Evolutionary conservation across 2,113 vertebrate genomes (phyloP).

Genomic region (Sphyrna mokarran): DNA sequence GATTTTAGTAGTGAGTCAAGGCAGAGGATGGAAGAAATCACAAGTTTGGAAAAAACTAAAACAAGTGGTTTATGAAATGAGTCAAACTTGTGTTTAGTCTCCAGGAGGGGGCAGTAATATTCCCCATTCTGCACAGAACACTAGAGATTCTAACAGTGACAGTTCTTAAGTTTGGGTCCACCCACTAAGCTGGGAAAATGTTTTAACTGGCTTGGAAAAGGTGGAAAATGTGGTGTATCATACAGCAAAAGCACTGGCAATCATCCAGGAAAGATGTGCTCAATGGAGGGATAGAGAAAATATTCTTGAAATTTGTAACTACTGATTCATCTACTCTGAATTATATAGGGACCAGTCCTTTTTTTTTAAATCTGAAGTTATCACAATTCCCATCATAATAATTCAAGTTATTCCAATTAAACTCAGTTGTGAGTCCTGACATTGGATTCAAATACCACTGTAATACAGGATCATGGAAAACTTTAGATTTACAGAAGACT

Average conservation of each 20-base stretch:
- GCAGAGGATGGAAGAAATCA: too few relatives aligned
- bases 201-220: background rate
- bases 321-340: background rate
- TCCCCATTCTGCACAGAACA: background rate
- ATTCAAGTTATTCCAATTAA: background rate
- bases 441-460: background rate
- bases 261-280: background rate
- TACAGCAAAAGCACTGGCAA: background rate
- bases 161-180: background rate
- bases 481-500: background rate
- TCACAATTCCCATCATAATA: background rate
- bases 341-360: background rate
- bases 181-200: background rate
- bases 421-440: background rate
- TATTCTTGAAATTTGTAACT: background rate
- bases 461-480: background rate
- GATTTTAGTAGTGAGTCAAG: background rate
- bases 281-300: background rate
- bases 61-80: background rate
- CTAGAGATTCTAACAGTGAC: background rate
- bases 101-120: conserved; percentile 1
- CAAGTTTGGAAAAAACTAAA: background rate
- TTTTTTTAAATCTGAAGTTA: background rate
- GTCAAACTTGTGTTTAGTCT: background rate
- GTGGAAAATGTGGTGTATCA: background rate